Evolutionary conservation across 2,888 invertebrate genomes (phyloP).

Genomic region (Lepetodrilus schrolli): DNA sequence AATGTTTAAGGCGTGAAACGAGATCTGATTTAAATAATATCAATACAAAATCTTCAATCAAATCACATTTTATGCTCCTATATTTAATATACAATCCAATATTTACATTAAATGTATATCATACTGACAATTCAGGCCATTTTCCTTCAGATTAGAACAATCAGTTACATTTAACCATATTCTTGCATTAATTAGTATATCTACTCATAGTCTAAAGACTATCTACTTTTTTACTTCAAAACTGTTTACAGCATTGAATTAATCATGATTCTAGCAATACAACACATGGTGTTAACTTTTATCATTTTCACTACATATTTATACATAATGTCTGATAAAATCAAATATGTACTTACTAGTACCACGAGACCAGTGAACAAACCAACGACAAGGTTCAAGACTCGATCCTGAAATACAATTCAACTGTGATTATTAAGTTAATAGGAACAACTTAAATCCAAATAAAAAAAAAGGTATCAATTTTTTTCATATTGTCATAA

Average conservation of each 20-base stretch:
- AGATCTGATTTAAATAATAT: background rate
- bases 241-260: too few species aligned
- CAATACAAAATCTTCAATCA: background rate
- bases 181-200: too few species aligned
- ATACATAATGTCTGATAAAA: background rate
- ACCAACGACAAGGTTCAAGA: constrained; percentile 67
- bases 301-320: background rate
- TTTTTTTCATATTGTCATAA: background rate
- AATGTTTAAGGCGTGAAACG: too few species aligned
- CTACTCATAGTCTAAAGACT: too few species aligned
- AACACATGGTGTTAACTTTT: background rate
- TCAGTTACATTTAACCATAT: too few species aligned
- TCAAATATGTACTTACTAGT: constrained; percentile 56
- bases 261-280: too few species aligned
- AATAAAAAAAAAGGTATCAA: background rate
- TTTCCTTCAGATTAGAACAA: too few species aligned
- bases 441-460: background rate
- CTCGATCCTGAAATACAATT: constrained; percentile 65
- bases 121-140: too few species aligned
- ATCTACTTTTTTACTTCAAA: too few species aligned
- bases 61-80: background rate
- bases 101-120: too few species aligned
- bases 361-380: constrained; percentile 66
- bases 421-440: background rate
- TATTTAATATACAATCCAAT: too few species aligned